phyloP scores from a whole-genome alignment of 2,888 invertebrate genomes.

The Drosophila macrothrix region DNA sequence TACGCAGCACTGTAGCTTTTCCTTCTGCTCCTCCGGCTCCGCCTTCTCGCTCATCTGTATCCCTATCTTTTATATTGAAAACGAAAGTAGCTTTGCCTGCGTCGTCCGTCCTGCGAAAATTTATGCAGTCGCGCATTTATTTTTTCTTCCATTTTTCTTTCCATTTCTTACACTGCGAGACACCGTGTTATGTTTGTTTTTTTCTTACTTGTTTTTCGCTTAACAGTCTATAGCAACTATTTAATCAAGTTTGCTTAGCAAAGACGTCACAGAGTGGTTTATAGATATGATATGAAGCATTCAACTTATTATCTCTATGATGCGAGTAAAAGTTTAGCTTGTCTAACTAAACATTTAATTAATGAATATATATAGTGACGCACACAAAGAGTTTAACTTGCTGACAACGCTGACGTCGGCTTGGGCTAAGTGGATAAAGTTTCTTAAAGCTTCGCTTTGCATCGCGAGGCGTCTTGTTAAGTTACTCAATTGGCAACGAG shows the following conservation, averaged over 20 bases:
- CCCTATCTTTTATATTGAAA: conserved; percentile 66
- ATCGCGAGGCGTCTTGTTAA: conserved; percentile 50
- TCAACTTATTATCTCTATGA: not conserved
- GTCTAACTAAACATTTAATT: conserved; percentile 1
- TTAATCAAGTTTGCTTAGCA: conserved; percentile 31
- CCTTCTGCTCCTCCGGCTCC: conserved; percentile 10
- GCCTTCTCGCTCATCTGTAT: not conserved
- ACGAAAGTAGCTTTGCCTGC: conserved; percentile 74
- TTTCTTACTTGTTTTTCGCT: conserved; percentile 18
- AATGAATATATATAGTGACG: not conserved
- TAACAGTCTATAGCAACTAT: conserved; percentile 26
- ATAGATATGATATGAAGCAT: not conserved
- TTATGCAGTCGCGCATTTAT: conserved; percentile 80
- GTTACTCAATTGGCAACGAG: conserved; percentile 75
- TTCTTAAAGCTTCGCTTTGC: conserved; percentile 8
- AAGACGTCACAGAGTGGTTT: conserved; percentile 23
- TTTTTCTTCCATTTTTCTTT: conserved; percentile 34
- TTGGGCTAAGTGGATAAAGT: not conserved
- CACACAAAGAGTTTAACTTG: not conserved
- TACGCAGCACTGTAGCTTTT: conserved; percentile 47
- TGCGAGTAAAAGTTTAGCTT: conserved; percentile 3
- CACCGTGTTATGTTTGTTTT: conserved; percentile 48
- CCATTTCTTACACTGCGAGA: conserved; percentile 43
- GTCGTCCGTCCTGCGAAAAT: conserved; percentile 59
- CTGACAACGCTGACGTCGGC: not conserved